Evolutionary conservation across 2,797 vertebrate species (phyloP).

Genomic region (Crotalus adamanteus): DNA sequence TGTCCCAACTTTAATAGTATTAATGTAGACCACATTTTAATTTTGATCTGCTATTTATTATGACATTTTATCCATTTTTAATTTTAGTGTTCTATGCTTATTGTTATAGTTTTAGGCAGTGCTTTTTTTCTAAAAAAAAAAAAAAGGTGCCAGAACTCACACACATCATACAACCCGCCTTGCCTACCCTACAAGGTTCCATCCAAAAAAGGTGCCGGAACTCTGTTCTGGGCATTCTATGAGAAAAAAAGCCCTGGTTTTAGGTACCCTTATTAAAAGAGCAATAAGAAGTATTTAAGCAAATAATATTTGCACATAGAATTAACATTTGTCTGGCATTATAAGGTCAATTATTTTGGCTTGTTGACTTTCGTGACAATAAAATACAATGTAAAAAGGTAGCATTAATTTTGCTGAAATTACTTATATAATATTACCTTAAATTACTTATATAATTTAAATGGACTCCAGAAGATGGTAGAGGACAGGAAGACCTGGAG

Average conservation of each 20-base stretch:
- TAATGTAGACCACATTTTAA: background rate
- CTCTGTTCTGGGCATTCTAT: no score
- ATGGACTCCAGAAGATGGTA: no score
- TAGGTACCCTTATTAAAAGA: background rate
- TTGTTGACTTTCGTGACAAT: background rate
- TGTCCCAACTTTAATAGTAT: background rate
- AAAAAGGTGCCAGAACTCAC: no score
- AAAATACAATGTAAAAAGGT: background rate
- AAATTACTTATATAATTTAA: no score
- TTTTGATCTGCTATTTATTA: background rate
- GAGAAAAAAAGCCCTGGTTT: background rate
- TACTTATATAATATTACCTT: background rate
- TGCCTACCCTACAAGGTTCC: no score
- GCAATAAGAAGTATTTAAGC: background rate
- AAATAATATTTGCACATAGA: background rate
- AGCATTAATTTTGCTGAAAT: background rate
- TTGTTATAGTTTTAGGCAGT: background rate
- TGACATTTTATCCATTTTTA: background rate
- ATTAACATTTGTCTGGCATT: background rate
- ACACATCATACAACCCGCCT: no score
- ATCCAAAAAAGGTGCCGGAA: no score
- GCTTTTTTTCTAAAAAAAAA: no score
- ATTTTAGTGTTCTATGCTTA: background rate
- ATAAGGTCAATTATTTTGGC: background rate
- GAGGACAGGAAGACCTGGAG: no score